Evolutionary conservation across 2,888 invertebrate genomes (phyloP), one percentile per base, ranked within the genome.

Genomic region (Lycaena phlaeas): DNA sequence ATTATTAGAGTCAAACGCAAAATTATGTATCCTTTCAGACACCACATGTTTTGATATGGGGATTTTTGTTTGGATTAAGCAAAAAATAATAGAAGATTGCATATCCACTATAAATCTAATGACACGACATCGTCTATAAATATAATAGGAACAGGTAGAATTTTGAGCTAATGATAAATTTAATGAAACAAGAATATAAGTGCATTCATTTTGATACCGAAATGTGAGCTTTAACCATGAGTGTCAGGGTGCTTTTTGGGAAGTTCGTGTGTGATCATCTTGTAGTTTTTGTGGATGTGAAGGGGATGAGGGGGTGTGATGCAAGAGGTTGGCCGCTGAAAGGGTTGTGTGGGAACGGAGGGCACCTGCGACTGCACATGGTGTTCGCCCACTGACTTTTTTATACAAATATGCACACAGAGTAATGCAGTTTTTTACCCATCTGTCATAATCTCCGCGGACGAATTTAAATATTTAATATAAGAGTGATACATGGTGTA

Each of bases 261-360:
- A 52, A 54, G 47, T n/a, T 29, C 38, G 25, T 34, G 48, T 48
- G 43, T 51, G 52, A 46, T 41, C 48, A 39, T 51, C 51, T 50
- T 41, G 34, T 43, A 44, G 60, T 70, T 72, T 75, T 76, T 73
- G 62, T 68, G 60, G 55, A 61, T 64, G 52, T 50, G 66, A 62
- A 61, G 59, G 52, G 46, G 56, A 54, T 50, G 63, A 61, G 67
- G 64, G 44, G 65, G 56, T 66, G 53, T 63, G 64, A 59, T 60
- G 61, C 56, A 66, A 64, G 71, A 68, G 70, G 69, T 65, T 49
- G 51, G 61, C 56, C 58, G 68, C 73, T 77, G 75, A 85, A 85
- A 85, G 85, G 85, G 85, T 85, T 85, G 85, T 85, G 85, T 85
- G 85, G 85, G 85, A 85, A 85, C 81, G 62, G 64, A 74, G 76